Evolutionary conservation across 2,888 invertebrate species (phyloP).

Genomic region (Scaptomyza caliginosa): DNA sequence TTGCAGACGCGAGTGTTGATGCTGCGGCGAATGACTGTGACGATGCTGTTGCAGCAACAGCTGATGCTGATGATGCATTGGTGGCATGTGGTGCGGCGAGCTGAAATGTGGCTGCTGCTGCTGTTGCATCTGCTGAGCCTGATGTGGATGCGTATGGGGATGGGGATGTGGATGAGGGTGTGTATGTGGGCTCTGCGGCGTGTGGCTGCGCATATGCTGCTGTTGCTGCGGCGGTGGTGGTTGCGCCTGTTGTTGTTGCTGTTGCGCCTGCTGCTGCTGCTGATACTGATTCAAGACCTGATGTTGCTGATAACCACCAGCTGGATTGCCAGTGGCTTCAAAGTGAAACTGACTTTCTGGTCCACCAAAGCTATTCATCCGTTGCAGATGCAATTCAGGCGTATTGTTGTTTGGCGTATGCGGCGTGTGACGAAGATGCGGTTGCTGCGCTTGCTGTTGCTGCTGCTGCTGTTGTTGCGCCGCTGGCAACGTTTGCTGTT

Average conservation of each 20-base stretch:
- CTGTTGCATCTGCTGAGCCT: slow-evolving; percentile 69
- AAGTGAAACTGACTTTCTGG: slow-evolving; percentile 82
- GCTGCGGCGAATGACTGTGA: slow-evolving; percentile 80
- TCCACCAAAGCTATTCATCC: slow-evolving; percentile 80
- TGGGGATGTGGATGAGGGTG: slow-evolving; percentile 64
- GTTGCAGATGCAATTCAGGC: slow-evolving; percentile 79
- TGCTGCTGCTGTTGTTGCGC: slow-evolving; percentile 52
- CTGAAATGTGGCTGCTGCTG: slow-evolving; percentile 71
- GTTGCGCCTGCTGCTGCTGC: slow-evolving; percentile 76
- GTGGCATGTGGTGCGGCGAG: slow-evolving; percentile 80
- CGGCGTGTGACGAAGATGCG: slow-evolving; percentile 78
- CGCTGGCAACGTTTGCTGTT: slow-evolving; percentile 38
- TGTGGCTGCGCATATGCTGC: slow-evolving; percentile 71
- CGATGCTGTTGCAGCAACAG: slow-evolving; percentile 74
- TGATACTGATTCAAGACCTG: slow-evolving; percentile 81
- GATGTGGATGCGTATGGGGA: slow-evolving; percentile 68
- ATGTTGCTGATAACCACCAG: slow-evolving; percentile 80
- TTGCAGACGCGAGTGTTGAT: slow-evolving; percentile 80
- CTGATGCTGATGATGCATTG: slow-evolving; percentile 77
- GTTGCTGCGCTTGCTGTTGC: slow-evolving; percentile 61
- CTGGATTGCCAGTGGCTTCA: slow-evolving; percentile 64
- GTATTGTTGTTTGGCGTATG: slow-evolving; percentile 73
- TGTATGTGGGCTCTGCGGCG: slow-evolving; percentile 73
- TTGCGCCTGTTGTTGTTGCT: slow-evolving; percentile 66
- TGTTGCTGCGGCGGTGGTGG: slow-evolving; percentile 74